These are phyloP conservation scores for Itoplectis maculator DNA, from an alignment of 2,888 invertebrate species.

Conservation along the genomic window DNA sequence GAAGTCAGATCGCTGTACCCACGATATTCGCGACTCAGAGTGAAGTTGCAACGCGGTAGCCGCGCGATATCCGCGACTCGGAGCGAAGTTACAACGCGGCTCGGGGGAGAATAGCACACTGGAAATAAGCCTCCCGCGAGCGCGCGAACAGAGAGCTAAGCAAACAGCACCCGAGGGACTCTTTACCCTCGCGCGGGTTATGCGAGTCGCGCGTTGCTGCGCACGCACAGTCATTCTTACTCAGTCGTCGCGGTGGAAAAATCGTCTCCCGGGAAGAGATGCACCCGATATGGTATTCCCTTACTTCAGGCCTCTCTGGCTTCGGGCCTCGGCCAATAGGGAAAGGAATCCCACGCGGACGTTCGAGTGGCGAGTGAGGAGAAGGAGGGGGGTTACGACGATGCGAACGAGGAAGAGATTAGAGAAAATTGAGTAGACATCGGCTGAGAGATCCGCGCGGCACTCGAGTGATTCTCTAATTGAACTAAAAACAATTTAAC, in stretches of 20 bases:
- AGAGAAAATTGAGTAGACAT: constrained; percentile 4
- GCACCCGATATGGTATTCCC: constrained; percentile 34
- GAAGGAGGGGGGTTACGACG: too few relatives aligned
- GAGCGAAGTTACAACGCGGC: neutral
- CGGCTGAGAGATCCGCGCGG: neutral
- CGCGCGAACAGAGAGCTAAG: constrained; percentile 11
- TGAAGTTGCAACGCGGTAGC: too few relatives aligned
- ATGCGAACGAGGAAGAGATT: constrained; percentile 5
- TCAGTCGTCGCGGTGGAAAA: constrained; percentile 19
- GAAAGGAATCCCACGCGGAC: neutral
- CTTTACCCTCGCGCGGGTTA: neutral
- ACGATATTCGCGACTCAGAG: too few relatives aligned
- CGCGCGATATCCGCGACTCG: too few relatives aligned
- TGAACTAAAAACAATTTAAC: constrained; percentile 54
- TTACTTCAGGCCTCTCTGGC: too few relatives aligned
- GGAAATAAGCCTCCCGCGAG: too few relatives aligned
- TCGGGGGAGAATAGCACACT: neutral
- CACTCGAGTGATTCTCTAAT: constrained; percentile 43
- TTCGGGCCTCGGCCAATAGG: neutral
- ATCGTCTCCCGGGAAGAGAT: constrained; percentile 20
- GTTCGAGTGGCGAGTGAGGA: too few relatives aligned
- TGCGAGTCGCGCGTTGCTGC: too few relatives aligned
- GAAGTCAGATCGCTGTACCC: too few relatives aligned
- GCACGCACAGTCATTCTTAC: neutral
- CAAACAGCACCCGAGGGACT: constrained; percentile 59